Evolutionary conservation across 1,140 invertebrate species (phyloP).

Genomic region (Megalonaias nervosa): DNA sequence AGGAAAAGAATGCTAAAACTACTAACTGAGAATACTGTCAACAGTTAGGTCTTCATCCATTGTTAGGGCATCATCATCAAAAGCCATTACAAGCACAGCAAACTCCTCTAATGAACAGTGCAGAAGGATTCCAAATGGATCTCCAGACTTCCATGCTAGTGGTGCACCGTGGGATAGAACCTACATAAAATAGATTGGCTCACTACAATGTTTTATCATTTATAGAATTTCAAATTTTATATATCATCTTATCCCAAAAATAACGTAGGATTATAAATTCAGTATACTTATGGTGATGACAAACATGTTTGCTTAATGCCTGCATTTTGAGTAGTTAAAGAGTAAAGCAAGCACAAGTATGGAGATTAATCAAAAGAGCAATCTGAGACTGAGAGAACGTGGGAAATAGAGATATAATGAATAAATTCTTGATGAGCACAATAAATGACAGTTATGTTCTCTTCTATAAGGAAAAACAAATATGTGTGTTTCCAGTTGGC

Average conservation of each 20-base stretch:
- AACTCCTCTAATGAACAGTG: conserved; percentile 53
- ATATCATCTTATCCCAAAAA: not conserved
- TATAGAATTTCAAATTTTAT: not conserved
- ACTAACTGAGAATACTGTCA: conserved; percentile 50
- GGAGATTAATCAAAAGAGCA: not conserved
- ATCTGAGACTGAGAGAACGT: no score
- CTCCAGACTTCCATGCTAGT: conserved; percentile 61
- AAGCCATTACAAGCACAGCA: conserved; percentile 48
- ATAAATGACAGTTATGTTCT: no score
- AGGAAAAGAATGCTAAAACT: not conserved
- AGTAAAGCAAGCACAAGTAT: not conserved
- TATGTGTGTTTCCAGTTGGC: no score
- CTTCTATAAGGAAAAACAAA: no score
- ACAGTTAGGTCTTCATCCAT: conserved; percentile 58
- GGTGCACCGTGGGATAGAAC: conserved; percentile 52
- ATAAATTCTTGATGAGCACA: no score
- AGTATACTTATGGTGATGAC: not conserved
- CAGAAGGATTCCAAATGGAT: conserved; percentile 61
- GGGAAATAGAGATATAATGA: no score
- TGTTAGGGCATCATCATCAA: conserved; percentile 50
- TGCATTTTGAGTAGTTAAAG: not conserved
- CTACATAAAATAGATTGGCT: conserved; percentile 30
- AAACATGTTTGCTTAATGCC: not conserved
- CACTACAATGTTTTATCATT: not conserved
- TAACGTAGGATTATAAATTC: not conserved